Evolutionary conservation across 1,140 invertebrate genomes (phyloP).

Genomic region (Leptestheria dahalacensis): DNA sequence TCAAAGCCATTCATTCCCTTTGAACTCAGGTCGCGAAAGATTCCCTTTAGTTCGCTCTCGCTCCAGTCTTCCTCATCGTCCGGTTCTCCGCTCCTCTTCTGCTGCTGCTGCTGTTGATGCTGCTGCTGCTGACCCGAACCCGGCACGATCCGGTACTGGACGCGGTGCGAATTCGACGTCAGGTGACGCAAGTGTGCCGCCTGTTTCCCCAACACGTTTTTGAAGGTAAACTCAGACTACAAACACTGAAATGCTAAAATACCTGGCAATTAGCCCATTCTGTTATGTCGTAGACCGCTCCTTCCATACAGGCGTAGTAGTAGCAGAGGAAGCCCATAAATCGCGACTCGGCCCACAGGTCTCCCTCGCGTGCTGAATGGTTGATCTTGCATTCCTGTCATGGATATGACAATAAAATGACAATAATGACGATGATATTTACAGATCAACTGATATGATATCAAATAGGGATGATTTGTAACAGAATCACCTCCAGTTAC

Average conservation of each 20-base stretch:
- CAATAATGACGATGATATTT: no score
- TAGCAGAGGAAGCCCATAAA: conserved; percentile 76
- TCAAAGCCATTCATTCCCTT: neutral
- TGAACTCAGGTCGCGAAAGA: neutral
- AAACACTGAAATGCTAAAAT: conserved; percentile 14
- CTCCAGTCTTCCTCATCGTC: neutral
- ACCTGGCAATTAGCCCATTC: conserved; percentile 88
- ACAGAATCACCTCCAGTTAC: no score
- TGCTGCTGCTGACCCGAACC: conserved; percentile 36
- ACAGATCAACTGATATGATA: no score
- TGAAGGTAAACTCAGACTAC: no score
- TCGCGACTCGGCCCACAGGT: conserved; percentile 84
- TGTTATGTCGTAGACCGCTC: conserved; percentile 82
- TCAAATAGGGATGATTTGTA: no score
- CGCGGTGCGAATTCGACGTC: conserved; percentile 68
- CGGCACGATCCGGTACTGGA: conserved; percentile 80
- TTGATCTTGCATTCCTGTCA: conserved; percentile 12
- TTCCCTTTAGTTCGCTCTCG: neutral
- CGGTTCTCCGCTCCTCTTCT: neutral
- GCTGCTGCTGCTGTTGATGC: neutral
- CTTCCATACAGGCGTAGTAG: conserved; percentile 94
- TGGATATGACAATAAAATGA: no score
- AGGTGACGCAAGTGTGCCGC: conserved; percentile 32
- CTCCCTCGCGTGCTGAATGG: conserved; percentile 36
- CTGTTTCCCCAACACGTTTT: conserved; percentile 31